A percentile compares a stretch with the other conserved stretches of the same genome.
Evolutionary conservation across 2,888 invertebrate species (phyloP).

Genomic region (Herminia tarsipennalis): DNA sequence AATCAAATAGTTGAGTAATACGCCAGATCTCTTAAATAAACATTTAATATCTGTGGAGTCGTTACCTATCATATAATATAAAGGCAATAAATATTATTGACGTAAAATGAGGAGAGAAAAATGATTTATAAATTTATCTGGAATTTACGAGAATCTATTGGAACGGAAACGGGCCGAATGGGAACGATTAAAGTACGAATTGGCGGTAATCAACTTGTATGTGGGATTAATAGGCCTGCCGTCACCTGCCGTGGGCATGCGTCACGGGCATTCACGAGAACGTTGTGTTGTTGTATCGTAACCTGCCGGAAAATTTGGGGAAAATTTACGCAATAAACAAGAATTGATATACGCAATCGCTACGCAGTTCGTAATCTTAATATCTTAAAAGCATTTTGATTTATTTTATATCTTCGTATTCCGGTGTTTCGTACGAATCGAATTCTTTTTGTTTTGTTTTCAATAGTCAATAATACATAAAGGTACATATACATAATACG

Average conservation of each 20-base stretch:
- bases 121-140: constrained; percentile 28
- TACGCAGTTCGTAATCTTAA: background rate
- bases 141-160: constrained; percentile 28
- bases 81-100: too few species aligned
- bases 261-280: constrained; percentile 22
- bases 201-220: constrained; percentile 28
- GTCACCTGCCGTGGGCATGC: constrained; percentile 30
- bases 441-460: too few species aligned
- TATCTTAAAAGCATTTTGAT: constrained; percentile 1
- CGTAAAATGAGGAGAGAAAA: too few species aligned
- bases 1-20: too few species aligned
- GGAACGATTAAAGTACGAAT: constrained; percentile 31
- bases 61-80: too few species aligned
- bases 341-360: constrained; percentile 4
- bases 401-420: too few species aligned
- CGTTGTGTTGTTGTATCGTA: constrained; percentile 13
- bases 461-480: too few species aligned
- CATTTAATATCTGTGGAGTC: too few species aligned
- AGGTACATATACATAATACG: too few species aligned
- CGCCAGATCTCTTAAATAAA: too few species aligned
- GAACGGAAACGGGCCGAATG: constrained; percentile 27
- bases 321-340: constrained; percentile 19
- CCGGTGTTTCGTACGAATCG: too few species aligned
- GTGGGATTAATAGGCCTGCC: constrained; percentile 29
- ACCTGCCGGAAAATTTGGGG: constrained; percentile 8